Base-by-base conservation (phyloP, 2,888 invertebrate species). In the Helleia helle region DNA sequence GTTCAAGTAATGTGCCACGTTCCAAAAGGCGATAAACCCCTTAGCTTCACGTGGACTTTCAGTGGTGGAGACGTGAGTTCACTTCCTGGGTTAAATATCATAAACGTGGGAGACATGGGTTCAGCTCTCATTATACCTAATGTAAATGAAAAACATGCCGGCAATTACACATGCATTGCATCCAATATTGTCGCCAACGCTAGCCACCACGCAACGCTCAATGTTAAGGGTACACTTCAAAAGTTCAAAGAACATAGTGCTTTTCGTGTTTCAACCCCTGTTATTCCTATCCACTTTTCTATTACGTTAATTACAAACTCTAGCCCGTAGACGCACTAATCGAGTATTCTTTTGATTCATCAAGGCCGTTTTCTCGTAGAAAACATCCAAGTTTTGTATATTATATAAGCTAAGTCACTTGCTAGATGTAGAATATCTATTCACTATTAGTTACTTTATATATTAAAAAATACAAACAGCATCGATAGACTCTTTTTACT, bases 31-130 rank as follows among this genome's bases (percentile, higher is more conserved):
- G 91, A 92, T 65, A 86, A 87, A 51, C 93, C 93, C 41, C 85
- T 94, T 54, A 88, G 87, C 55, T 89, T 94, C 63, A 87, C 87
- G 42, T 94, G 94, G 94, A 87, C 84, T 54, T 90, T 92, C 74
- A 90, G 92, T 80, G 77, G 86, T 59, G 83, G 80, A 76, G 85
- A 84, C 56, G 79, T 83, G 81, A 79, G 83, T 76, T 72, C 80
- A 43, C 79, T 87, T 56, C 70, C 86, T 57, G 88, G 89, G 63
- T 79, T 89, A 59, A 86, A 88, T 71, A 87, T 91, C 50, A 88
- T 87, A 65, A 88, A 87, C 65, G 89, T 87, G 55, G 88, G 88
- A 55, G 88, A 87, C 65, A 86, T 87, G 65, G 88, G 90, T 54
- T 91, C 90, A 55, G 86, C 87, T 55, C 86, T 89, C 64, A 90